Conservation (phyloP, 2,113 vertebrate genomes). For the Rhabdomys dilectus region DNA sequence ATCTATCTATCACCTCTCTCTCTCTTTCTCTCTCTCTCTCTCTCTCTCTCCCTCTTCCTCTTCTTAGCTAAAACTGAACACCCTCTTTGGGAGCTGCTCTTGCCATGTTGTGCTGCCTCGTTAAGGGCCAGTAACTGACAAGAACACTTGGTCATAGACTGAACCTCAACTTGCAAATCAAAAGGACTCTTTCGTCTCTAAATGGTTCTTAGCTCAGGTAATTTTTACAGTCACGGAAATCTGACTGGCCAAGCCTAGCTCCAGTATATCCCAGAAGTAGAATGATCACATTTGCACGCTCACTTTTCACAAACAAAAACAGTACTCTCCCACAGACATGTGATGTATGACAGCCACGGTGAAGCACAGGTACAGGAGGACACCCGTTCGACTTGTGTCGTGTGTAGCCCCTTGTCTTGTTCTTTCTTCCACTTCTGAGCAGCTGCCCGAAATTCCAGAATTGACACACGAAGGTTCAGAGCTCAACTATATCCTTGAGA, state of each 20-base stretch:
- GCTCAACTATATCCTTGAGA: neutral
- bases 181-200: neutral
- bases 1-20: too few species aligned
- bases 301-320: neutral
- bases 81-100: too few species aligned
- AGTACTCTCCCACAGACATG: accelerated
- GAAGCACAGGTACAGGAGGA: neutral
- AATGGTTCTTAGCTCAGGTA: neutral
- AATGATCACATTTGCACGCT: neutral
- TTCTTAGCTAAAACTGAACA: neutral
- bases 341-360: accelerated
- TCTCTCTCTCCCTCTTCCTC: too few species aligned
- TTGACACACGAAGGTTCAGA: neutral
- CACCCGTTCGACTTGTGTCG: accelerated
- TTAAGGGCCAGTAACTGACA: too few species aligned
- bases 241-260: neutral
- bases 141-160: neutral
- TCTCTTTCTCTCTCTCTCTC: too few species aligned
- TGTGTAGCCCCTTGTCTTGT: neutral
- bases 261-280: accelerated
- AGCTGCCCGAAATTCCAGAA: neutral
- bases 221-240: neutral
- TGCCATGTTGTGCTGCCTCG: neutral
- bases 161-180: neutral
- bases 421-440: neutral